Conservation (phyloP, 1,140 invertebrate species). For the Meteorus sp. region DNA sequence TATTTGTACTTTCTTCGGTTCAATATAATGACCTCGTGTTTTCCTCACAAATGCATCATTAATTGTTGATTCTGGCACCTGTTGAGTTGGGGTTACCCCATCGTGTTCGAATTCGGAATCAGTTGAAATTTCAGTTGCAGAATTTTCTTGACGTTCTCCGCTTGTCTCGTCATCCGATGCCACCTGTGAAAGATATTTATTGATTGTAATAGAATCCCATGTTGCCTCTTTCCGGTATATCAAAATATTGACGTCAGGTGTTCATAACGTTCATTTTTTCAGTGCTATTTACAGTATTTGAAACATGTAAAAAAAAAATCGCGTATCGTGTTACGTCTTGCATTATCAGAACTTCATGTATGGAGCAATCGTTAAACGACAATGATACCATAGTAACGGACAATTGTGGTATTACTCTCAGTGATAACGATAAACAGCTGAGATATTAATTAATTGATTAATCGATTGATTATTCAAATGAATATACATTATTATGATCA, state of each 20-base stretch:
- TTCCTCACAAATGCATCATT: constrained; percentile 64
- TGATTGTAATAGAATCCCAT: background rate
- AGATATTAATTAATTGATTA: constrained; percentile 26
- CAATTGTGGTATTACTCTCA: constrained; percentile 8
- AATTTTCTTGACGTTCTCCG: constrained; percentile 72
- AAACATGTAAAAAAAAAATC: constrained; percentile 26
- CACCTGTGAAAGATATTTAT: constrained; percentile 58
- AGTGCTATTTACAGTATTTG: constrained; percentile 13
- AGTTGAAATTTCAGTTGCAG: constrained; percentile 87
- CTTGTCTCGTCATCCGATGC: constrained; percentile 70
- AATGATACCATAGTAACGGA: background rate
- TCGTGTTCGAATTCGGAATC: constrained; percentile 89
- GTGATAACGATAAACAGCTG: constrained; percentile 25
- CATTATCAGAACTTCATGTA: background rate
- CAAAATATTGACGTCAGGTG: background rate
- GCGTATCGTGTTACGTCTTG: background rate
- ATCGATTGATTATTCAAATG: background rate
- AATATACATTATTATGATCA: too few species aligned
- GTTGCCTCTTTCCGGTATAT: background rate
- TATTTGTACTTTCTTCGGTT: constrained; percentile 67
- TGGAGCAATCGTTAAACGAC: background rate
- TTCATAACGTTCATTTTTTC: background rate
- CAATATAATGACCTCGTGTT: constrained; percentile 53
- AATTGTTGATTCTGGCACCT: constrained; percentile 68
- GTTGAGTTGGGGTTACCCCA: constrained; percentile 68